Evolutionary conservation across 2,888 invertebrate species (phyloP).

Genomic region (Trichogramma dendrolimi): DNA sequence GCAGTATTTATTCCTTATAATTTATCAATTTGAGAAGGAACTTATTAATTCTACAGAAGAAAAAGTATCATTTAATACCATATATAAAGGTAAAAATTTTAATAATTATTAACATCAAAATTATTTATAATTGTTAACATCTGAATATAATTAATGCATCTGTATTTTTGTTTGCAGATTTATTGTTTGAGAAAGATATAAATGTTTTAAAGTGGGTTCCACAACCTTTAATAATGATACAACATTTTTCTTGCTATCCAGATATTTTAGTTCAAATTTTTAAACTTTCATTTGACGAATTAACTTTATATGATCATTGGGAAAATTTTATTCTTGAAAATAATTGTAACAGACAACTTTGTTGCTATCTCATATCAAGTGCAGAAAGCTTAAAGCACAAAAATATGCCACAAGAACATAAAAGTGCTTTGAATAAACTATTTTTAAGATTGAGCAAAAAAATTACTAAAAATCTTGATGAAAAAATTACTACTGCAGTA

Average conservation of each 20-base stretch:
- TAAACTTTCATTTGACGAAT: slow-evolving; percentile 35
- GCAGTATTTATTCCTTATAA: slow-evolving; percentile 35
- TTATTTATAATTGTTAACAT: background rate
- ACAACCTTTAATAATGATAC: slow-evolving; percentile 31
- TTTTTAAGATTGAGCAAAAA: slow-evolving; percentile 35
- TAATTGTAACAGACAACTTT: slow-evolving; percentile 24
- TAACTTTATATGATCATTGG: slow-evolving; percentile 30
- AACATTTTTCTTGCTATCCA: slow-evolving; percentile 30
- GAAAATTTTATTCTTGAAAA: slow-evolving; percentile 30
- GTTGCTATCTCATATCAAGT: slow-evolving; percentile 35
- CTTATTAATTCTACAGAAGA: slow-evolving; percentile 23
- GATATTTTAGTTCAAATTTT: slow-evolving; percentile 32
- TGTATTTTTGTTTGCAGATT: slow-evolving; percentile 32
- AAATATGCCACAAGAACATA: slow-evolving; percentile 32
- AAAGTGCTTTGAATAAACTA: slow-evolving; percentile 34
- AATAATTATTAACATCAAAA: slow-evolving; percentile 5
- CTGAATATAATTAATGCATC: background rate
- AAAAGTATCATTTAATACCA: slow-evolving; percentile 27
- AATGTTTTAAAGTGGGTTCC: slow-evolving; percentile 36
- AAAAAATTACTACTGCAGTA: slow-evolving; percentile 28
- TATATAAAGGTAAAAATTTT: slow-evolving; percentile 37
- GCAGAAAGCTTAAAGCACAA: slow-evolving; percentile 37
- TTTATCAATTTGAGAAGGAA: slow-evolving; percentile 37
- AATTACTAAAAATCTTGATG: slow-evolving; percentile 30
- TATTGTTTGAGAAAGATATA: slow-evolving; percentile 34